Evolutionary conservation across 2,113 vertebrate genomes (phyloP).

Genomic region (Rhombomys opimus): DNA sequence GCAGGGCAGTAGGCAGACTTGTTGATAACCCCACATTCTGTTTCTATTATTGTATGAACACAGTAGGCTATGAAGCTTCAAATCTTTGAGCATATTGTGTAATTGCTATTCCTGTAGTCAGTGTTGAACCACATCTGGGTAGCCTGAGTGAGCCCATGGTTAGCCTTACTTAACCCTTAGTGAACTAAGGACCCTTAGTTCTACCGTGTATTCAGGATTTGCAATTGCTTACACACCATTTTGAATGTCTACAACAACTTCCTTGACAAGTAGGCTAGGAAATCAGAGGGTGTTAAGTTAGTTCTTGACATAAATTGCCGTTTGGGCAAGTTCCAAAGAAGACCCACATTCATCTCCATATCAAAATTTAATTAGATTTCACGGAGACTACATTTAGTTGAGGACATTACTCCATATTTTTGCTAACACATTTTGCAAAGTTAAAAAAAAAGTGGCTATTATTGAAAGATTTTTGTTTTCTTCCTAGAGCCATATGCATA

Average conservation of each 20-base stretch:
- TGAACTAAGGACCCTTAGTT: not conserved
- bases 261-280: not conserved
- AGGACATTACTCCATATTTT: conserved; percentile 33
- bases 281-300: not conserved
- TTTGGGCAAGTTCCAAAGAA: conserved; percentile 43
- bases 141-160: not conserved
- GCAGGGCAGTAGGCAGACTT: conserved; percentile 31
- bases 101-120: not conserved
- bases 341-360: conserved; percentile 12
- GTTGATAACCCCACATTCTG: conserved; percentile 40
- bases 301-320: conserved; percentile 56
- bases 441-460: not conserved
- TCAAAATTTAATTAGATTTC: conserved; percentile 45
- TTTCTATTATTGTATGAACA: conserved; percentile 61
- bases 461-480: conserved; percentile 9
- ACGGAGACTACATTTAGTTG: conserved; percentile 42
- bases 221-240: not conserved
- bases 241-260: not conserved
- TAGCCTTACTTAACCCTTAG: not conserved
- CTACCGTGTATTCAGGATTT: not conserved
- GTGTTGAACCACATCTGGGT: not conserved
- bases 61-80: not conserved
- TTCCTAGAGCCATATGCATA: conserved; percentile 28
- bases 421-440: conserved; percentile 57
- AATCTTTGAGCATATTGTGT: not conserved